Evolutionary conservation across 2,113 vertebrate genomes (phyloP), one percentile per base, ranked within the genome.

Genomic region (Micronycteris hirsuta): DNA sequence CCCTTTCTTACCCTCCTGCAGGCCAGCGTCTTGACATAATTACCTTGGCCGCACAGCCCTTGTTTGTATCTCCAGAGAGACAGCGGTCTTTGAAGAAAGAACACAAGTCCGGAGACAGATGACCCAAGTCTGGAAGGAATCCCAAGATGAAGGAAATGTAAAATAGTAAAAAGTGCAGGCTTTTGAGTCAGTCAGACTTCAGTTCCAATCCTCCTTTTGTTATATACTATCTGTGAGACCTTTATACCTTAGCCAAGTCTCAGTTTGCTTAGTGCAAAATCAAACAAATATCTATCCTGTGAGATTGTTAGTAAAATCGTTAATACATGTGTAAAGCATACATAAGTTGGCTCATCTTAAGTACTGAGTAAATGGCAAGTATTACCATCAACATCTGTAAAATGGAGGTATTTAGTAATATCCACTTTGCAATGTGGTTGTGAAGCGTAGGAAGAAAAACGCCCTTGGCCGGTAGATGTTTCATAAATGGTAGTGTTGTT

Each of bases 101-200:
- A 76, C 54, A n/a, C 4, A 47, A 86, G 58, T 77, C 41, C 22
- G 33, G 87, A 89, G 76, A 93, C 56, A 85, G 43, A 94, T 63
- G 89, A 92, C 73, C 52, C 43, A 86, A 65, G 73, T 43, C 73
- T 94, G 85, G 93, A 90, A 96, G 71, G 86, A 80, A 33, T 76
- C 54, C 52, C 61, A 49, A 84, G 47, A 82, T 68, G 52, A 73
- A 95, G 43, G 24, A 92, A 88, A 93, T 61, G 85, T 77, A 36
- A 41, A 93, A 89, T 16, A 86, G 78, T 54, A 74, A 82, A 82
- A 89, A 89, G 31, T 84, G 14, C 4, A 17, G 65, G 41, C 54
- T 94, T 74, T 56, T 84, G 70, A 95, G 58, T 76, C 47, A 33
- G 41, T 63, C 56, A 73, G 52, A 86, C 24, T 63, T 96, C 58